A percentile compares a stretch with the other conserved stretches of the same genome.
Conservation (phyloP, 2,113 vertebrate genomes). For the Anarhynchus alexandrinus region DNA sequence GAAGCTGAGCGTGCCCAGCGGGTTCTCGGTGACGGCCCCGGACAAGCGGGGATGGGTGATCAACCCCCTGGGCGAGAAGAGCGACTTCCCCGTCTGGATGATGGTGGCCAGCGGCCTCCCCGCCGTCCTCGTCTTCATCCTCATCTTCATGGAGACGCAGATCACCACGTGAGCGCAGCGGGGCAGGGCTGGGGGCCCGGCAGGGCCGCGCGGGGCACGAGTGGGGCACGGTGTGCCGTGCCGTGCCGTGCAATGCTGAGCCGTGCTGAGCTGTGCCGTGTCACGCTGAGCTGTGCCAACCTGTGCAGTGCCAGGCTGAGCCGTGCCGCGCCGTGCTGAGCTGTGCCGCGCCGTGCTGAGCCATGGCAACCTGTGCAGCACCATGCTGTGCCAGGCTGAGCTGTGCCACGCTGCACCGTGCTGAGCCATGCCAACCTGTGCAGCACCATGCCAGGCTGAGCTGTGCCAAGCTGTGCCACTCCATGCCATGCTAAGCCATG, state of each 20-base stretch:
- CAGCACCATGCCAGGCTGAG: rapidly evolving
- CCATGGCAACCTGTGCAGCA: too few relatives aligned
- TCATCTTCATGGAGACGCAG: constrained; percentile 99
- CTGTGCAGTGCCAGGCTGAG: too few relatives aligned
- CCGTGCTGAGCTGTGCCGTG: not conserved
- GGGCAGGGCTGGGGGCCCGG: not conserved
- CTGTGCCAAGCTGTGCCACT: rapidly evolving
- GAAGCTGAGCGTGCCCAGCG: constrained; percentile 92
- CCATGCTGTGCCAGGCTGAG: too few relatives aligned
- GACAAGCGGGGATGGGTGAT: constrained; percentile 91
- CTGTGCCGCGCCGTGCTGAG: too few relatives aligned
- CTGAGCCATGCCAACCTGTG: too few relatives aligned
- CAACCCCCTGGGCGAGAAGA: constrained; percentile 82
- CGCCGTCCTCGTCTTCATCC: constrained; percentile 92
- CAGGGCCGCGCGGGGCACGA: not conserved
- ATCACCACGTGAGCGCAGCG: constrained; percentile 89
- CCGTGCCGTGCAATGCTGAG: not conserved
- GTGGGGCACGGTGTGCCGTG: not conserved
- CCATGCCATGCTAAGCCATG: too few relatives aligned
- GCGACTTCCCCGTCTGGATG: constrained; percentile 92
- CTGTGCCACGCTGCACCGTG: not conserved
- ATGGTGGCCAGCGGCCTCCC: constrained; percentile 93
- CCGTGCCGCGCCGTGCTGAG: rapidly evolving
- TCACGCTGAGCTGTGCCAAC: too few relatives aligned
- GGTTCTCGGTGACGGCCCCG: constrained; percentile 88